Evolutionary conservation across 1,140 invertebrate genomes (phyloP), one percentile per base, ranked within the genome.

Genomic region (Drosophila guanche): DNA sequence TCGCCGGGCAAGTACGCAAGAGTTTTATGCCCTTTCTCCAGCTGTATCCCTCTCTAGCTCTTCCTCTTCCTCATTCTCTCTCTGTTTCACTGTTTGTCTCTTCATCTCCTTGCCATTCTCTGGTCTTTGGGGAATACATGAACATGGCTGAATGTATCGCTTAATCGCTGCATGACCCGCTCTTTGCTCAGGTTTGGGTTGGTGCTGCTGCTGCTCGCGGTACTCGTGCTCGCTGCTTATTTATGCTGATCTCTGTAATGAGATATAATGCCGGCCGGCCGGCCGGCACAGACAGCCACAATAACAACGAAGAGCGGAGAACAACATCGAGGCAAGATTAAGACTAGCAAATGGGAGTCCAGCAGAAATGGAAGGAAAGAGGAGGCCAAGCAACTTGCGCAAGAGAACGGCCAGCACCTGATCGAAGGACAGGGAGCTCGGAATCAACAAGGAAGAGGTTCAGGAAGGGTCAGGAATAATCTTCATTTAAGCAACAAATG

Each of bases 231-330:
- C 80, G 61, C 65, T 77, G 78, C 83, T 88, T 89, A 85, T 90
- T 89, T 90, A 89, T 89, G 81, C 77, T 89, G 85, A 89, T 89
- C 85, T 86, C 73, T 81, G 69, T 86, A 89, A 86, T 90, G 80
- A 89, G 86, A 89, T 89, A 89, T 86, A 81, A 86, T 86, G 85
- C 86, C 83, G 83, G 83, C 81, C 81, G 83, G 79, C 65, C 70
- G 80, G 77, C 63, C 58, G 33, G 59, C 8, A 79, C 59, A 61
- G 43, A 51, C 75, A 62, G 45, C 47, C 74, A 46, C 57, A 72
- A 65, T 22, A 55, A 46, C 59, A 23, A 69, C 62, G 25, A 66
- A 63, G 55, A 56, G 67, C 37, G 40, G 16, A 47, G 59, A 47
- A 55, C 3, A 33, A 16, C 25, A n/a, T 3, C 25, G 14, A 3